phyloP scores from a whole-genome alignment of 2,113 vertebrate species.

The Clarias macrocephalus region DNA sequence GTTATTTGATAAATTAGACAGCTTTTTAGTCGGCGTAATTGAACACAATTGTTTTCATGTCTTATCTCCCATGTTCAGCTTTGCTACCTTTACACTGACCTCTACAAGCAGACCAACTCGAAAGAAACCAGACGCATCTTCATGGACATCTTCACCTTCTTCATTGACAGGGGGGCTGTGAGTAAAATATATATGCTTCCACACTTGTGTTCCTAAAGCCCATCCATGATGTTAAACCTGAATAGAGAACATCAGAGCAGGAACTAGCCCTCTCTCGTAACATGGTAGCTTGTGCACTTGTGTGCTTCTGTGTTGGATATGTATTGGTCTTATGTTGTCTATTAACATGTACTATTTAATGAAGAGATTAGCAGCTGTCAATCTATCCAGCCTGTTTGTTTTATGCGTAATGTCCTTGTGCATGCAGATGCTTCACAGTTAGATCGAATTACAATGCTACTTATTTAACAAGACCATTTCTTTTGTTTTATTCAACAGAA shows the following conservation, averaged over 20 bases:
- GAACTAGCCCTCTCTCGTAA: background rate
- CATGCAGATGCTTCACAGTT: background rate
- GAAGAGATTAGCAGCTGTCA: too few relatives aligned
- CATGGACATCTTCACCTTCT: slow-evolving; percentile 87
- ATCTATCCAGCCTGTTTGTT: background rate
- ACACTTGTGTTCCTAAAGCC: background rate
- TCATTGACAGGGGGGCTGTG: slow-evolving; percentile 89
- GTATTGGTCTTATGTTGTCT: background rate
- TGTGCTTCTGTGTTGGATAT: background rate
- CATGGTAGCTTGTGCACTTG: background rate
- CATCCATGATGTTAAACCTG: background rate
- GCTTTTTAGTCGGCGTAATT: background rate
- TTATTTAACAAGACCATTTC: slow-evolving; percentile 1
- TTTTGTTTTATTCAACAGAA: slow-evolving; percentile 71
- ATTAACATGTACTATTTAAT: background rate
- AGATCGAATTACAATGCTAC: background rate
- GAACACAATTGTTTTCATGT: background rate
- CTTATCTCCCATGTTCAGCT: slow-evolving; percentile 69
- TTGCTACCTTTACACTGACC: slow-evolving; percentile 91
- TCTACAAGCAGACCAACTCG: slow-evolving; percentile 91
- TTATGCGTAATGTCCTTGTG: background rate
- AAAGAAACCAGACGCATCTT: slow-evolving; percentile 93
- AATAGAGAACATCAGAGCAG: background rate
- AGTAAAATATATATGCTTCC: slow-evolving; percentile 49
- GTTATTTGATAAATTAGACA: background rate